Evolutionary conservation across 2,113 vertebrate species (phyloP).

Genomic region (Neolamprologus modestus): DNA sequence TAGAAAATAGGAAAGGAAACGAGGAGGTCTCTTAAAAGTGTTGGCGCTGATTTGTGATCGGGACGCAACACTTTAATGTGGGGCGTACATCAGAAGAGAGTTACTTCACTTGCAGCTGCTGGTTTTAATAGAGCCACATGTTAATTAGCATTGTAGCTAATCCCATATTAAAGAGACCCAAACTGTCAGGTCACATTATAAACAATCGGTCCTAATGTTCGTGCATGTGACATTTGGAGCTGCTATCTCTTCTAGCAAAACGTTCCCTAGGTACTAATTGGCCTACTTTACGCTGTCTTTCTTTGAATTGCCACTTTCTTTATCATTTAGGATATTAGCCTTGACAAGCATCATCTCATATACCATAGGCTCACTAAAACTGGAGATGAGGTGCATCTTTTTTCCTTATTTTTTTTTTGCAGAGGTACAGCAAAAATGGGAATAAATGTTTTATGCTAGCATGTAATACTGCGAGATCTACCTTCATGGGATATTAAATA

Average conservation of each 20-base stretch:
- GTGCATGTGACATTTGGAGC: conserved; percentile 69
- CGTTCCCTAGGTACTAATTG: conserved; percentile 77
- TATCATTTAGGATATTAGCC: conserved; percentile 69
- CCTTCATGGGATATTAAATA: conserved; percentile 63
- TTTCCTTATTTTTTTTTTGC: conserved; percentile 10
- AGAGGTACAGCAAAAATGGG: conserved; percentile 45
- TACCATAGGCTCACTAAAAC: conserved; percentile 26
- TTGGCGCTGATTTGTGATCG: conserved; percentile 39
- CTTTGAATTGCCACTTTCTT: conserved; percentile 69
- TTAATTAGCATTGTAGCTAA: conserved; percentile 78
- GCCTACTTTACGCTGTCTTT: conserved; percentile 73
- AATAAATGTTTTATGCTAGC: conserved; percentile 53
- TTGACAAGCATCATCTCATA: conserved; percentile 67
- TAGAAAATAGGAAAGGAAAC: neutral
- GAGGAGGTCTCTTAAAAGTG: conserved; percentile 12
- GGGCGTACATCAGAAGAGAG: neutral
- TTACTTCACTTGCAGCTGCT: conserved; percentile 38
- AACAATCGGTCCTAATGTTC: conserved; percentile 70
- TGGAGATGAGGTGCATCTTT: conserved; percentile 9
- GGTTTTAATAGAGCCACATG: conserved; percentile 61
- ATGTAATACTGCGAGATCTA: conserved; percentile 33
- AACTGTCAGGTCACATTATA: conserved; percentile 81
- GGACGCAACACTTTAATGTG: conserved; percentile 4
- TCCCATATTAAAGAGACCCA: conserved; percentile 73
- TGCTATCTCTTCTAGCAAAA: conserved; percentile 70